Conservation (phyloP, 1,140 invertebrate genomes). For the Rhizoglyphus robini region DNA sequence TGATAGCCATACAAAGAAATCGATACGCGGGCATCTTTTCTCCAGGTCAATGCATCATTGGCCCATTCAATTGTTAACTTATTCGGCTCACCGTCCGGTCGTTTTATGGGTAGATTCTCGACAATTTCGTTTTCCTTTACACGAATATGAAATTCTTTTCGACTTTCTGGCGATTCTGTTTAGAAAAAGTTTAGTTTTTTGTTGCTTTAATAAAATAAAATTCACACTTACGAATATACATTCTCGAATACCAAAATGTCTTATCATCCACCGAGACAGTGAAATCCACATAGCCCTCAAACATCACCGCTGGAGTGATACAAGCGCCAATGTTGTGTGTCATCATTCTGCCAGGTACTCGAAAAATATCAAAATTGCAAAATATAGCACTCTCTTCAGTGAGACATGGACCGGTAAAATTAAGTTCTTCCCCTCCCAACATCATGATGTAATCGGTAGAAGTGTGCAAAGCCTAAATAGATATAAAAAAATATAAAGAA, state of each 20-base stretch:
- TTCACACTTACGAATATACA: conserved; percentile 59
- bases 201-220: too few species aligned
- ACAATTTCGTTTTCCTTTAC: neutral
- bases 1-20: conserved; percentile 27
- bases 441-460: conserved; percentile 60
- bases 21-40: conserved; percentile 20
- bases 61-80: conserved; percentile 24
- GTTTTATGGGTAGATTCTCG: conserved; percentile 9
- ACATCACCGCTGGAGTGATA: conserved; percentile 66
- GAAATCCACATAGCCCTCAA: conserved; percentile 77
- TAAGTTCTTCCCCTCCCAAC: conserved; percentile 81
- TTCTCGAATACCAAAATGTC: conserved; percentile 76
- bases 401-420: conserved; percentile 87
- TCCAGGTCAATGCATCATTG: conserved; percentile 23
- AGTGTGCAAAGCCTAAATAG: conserved; percentile 13
- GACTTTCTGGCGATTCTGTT: conserved; percentile 16
- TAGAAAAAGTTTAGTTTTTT: too few species aligned
- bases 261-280: conserved; percentile 63
- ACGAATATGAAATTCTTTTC: conserved; percentile 13
- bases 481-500: too few species aligned
- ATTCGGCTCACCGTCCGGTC: neutral
- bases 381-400: conserved; percentile 52
- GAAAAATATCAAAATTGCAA: conserved; percentile 42
- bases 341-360: conserved; percentile 29
- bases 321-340: conserved; percentile 63